These are phyloP conservation scores for Watsonalla cultraria DNA, from an alignment of 2,888 invertebrate genomes.

Conservation along the genomic window DNA sequence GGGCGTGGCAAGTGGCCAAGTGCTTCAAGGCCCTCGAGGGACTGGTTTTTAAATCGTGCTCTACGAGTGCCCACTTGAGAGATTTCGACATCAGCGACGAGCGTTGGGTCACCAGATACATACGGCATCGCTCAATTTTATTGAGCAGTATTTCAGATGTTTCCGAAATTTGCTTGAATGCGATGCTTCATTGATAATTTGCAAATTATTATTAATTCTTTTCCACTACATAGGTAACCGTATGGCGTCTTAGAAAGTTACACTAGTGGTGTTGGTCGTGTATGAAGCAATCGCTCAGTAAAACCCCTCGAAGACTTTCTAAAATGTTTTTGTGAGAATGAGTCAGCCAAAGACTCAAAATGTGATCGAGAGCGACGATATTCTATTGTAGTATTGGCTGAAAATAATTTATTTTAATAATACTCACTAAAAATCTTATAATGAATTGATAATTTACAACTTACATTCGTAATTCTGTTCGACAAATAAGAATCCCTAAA, in stretches of 20 bases:
- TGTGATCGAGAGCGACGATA: neutral
- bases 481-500: no score
- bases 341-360: neutral
- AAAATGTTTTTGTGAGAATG: constrained; percentile 2
- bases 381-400: neutral
- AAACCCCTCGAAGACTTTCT: constrained; percentile 1
- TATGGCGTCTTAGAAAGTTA: neutral
- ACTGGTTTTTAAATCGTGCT: constrained; percentile 64
- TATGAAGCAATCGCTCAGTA: neutral
- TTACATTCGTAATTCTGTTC: no score
- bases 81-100: constrained; percentile 57
- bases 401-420: neutral
- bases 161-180: neutral
- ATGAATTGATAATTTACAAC: no score
- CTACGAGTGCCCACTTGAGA: constrained; percentile 54
- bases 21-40: constrained; percentile 57
- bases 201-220: constrained; percentile 16
- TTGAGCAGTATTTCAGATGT: constrained; percentile 28
- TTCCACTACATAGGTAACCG: no score
- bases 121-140: constrained; percentile 33
- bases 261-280: neutral
- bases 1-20: constrained; percentile 70
- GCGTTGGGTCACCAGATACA: constrained; percentile 36
- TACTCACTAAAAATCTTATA: no score
- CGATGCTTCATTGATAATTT: constrained; percentile 14